Evolutionary conservation across 2,113 vertebrate genomes (phyloP), one percentile per base, ranked within the genome.

Genomic region (Oryzias melastigma): DNA sequence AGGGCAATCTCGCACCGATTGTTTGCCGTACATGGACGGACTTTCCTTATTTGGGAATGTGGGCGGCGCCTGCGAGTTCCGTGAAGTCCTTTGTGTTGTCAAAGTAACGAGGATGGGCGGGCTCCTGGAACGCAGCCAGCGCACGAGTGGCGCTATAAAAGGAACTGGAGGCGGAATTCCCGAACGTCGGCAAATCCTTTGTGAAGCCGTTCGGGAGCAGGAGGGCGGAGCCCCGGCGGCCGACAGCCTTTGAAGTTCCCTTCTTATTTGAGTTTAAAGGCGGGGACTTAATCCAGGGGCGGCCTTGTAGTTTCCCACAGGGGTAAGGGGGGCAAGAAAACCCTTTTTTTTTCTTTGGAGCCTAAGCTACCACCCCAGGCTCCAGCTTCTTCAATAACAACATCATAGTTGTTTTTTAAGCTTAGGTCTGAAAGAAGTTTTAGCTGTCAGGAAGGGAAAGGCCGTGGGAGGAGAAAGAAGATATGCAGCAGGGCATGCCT

Each of bases 11-110:
- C 90, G 85, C 89, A 85, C 90, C 93, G 93, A 94, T 93, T 93
- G 91, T 90, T 88, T 81, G 84, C 92, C 93, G 90, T 93, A 90
- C 92, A 90, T 91, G 93, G 93, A 81, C 85, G 86, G 69, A 22
- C 81, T 70, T 77, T 62, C 93, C 94, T 92, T 93, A 90, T 95
- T 91, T 82, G 95, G 94, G 40, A 42, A 83, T 41, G 53, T 22
- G 18, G 94, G 94, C 76, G 92, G 89, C 3, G 75, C 69, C 3
- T 82, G 55, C 15, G 57, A 78, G 83, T 88, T 89, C 85, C 87
- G 83, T 88, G 82, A 89, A 86, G 85, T 83, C 84, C 82, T 90
- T 88, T 91, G 88, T 90, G 88, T 82, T 81, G 89, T 89, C 85
- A 83, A 78, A 91, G 87, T 82, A 88, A 82, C 80, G 78, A 73